These are phyloP conservation scores for Camponotus vicinus DNA, from an alignment of 1,140 invertebrate species.

Conservation along the genomic window DNA sequence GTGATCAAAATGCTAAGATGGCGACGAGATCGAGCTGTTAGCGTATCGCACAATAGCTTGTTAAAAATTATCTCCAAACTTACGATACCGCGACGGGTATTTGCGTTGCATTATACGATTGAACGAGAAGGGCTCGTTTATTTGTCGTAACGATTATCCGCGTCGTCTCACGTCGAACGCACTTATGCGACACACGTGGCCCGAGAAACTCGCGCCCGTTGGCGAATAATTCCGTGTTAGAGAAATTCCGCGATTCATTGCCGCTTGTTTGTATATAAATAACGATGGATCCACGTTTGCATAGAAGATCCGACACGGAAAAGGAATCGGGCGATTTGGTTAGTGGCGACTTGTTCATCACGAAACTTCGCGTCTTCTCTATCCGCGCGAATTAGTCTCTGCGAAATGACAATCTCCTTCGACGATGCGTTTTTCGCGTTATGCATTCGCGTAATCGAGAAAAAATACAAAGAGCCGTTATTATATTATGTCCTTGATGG, in stretches of 20 bases:
- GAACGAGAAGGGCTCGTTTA: background rate
- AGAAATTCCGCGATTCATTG: background rate
- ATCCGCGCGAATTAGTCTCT: background rate
- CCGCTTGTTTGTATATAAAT: conserved; percentile 19
- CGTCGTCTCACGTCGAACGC: background rate
- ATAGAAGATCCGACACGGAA: conserved; percentile 79
- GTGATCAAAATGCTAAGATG: conserved; percentile 63
- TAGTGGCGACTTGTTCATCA: conserved; percentile 74
- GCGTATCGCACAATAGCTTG: conserved; percentile 5
- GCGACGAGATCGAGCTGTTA: conserved; percentile 53
- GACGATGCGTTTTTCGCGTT: background rate
- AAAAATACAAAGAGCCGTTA: background rate
- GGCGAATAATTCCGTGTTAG: background rate
- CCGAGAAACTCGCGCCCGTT: conserved; percentile 22
- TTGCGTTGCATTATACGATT: background rate
- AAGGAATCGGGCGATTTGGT: conserved; percentile 81
- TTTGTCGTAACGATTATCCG: conserved; percentile 5
- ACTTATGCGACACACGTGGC: conserved; percentile 7
- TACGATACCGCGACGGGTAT: background rate
- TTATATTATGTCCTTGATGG: background rate
- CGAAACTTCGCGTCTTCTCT: conserved; percentile 19
- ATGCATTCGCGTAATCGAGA: background rate
- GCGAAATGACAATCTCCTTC: background rate
- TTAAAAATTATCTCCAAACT: conserved; percentile 34
- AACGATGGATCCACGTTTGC: conserved; percentile 83